Evolutionary conservation across 1,140 invertebrate species (phyloP).

Genomic region (Belonocnema kinseyi): DNA sequence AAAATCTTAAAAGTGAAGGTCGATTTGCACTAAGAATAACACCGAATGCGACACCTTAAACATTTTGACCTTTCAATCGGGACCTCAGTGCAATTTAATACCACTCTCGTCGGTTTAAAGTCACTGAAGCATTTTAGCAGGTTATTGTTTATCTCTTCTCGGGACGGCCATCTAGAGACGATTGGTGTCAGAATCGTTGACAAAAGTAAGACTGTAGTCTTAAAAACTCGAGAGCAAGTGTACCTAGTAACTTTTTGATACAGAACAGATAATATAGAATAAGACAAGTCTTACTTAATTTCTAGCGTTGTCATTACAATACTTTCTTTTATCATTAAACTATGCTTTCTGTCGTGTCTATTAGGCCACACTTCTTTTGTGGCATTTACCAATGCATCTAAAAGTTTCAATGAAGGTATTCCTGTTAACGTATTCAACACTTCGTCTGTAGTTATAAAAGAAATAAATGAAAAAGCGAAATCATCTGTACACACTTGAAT

Average conservation of each 20-base stretch:
- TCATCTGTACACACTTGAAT: background rate
- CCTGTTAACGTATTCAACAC: too few species aligned
- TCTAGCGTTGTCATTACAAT: too few species aligned
- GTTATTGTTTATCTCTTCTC: constrained; percentile 38
- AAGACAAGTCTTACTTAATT: too few species aligned
- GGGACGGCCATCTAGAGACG: too few species aligned
- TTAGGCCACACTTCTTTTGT: background rate
- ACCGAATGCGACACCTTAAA: constrained; percentile 38
- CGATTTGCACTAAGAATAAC: constrained; percentile 54
- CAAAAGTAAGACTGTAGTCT: too few species aligned
- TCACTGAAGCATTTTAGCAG: constrained; percentile 36
- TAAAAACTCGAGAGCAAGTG: too few species aligned
- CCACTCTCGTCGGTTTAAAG: constrained; percentile 38
- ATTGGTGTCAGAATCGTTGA: too few species aligned
- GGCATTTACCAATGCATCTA: background rate
- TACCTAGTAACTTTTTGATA: too few species aligned
- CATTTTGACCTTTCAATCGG: constrained; percentile 42
- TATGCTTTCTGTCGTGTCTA: background rate
- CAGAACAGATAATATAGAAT: too few species aligned
- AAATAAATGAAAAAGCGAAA: too few species aligned
- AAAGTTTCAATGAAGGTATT: background rate
- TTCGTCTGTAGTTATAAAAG: too few species aligned
- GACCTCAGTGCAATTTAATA: constrained; percentile 56
- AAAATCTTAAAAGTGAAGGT: constrained; percentile 61
- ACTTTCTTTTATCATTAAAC: constrained; percentile 3